Percentiles rank a stretch among this genome's conserved stretches.
Conservation (phyloP, 1,140 invertebrate genomes). For the Caenorhabditis remanei region DNA sequence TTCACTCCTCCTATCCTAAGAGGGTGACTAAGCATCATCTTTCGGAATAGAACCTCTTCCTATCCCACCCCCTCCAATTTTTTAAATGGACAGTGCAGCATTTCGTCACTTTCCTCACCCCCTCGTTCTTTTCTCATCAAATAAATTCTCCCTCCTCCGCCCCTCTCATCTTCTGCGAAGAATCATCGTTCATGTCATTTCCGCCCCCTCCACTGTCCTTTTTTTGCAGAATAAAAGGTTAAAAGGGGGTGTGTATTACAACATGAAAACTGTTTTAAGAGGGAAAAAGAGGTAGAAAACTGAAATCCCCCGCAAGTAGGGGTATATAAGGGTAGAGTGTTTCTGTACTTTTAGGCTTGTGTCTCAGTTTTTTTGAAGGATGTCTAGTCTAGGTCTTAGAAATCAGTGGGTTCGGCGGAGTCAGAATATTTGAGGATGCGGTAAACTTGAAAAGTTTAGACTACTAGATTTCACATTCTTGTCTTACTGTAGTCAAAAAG, state of each 20-base stretch:
- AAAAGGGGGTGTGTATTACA: constrained; percentile 1
- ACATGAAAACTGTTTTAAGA: background rate
- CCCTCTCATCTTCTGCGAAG: background rate
- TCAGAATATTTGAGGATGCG: too few species aligned
- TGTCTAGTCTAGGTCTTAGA: background rate
- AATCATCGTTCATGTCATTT: constrained; percentile 3
- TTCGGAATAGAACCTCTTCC: background rate
- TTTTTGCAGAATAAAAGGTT: constrained; percentile 17
- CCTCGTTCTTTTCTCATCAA: background rate
- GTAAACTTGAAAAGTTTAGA: too few species aligned
- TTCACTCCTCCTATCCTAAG: background rate
- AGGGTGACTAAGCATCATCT: background rate
- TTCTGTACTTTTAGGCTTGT: background rate
- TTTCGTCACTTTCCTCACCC: background rate
- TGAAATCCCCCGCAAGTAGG: background rate
- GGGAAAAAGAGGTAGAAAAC: background rate
- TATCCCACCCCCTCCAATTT: background rate
- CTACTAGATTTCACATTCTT: too few species aligned
- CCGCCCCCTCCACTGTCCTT: constrained; percentile 15
- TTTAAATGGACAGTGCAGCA: background rate
- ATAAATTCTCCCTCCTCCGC: background rate
- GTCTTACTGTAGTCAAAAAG: too few species aligned
- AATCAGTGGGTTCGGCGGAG: too few species aligned
- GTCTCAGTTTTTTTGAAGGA: background rate
- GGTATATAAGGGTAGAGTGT: background rate